phyloP scores from a whole-genome alignment of 30 jellyfish, hydroid and myxozoan species.

The Chrysaora quinquecirrha region DNA sequence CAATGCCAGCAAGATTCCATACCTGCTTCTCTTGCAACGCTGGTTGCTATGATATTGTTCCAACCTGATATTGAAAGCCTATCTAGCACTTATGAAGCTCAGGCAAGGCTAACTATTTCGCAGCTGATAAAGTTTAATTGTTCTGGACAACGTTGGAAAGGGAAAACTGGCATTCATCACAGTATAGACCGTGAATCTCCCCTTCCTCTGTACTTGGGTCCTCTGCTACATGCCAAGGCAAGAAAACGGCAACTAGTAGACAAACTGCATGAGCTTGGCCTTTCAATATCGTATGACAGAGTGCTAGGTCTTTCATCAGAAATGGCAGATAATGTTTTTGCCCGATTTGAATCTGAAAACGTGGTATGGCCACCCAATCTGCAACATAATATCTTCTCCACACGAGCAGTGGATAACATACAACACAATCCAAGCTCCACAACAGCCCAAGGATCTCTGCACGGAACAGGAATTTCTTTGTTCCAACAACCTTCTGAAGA shows the following conservation, averaged over 20 bases:
- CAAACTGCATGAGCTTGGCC: slow-evolving; percentile 13
- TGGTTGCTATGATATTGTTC: slow-evolving; percentile 18
- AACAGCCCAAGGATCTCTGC: slow-evolving; percentile 35
- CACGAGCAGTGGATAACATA: slow-evolving; percentile 28
- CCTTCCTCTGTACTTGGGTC: slow-evolving; percentile 19
- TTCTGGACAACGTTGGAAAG: not conserved
- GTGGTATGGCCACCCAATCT: slow-evolving; percentile 33
- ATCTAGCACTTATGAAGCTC: not conserved
- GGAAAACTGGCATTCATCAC: not conserved
- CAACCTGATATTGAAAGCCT: slow-evolving; percentile 20
- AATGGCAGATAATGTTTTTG: not conserved
- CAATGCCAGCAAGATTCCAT: slow-evolving; percentile 5
- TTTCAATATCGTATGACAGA: slow-evolving; percentile 20
- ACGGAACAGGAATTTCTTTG: no score
- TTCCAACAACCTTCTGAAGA: slow-evolving; percentile 45
- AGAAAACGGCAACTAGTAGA: slow-evolving; percentile 21
- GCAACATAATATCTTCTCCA: slow-evolving; percentile 4
- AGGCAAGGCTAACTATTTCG: slow-evolving; percentile 38
- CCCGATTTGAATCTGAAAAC: not conserved
- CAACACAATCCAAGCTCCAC: slow-evolving; percentile 37
- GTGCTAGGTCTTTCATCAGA: slow-evolving; percentile 25
- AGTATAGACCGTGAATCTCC: not conserved
- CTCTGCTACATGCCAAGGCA: slow-evolving; percentile 20
- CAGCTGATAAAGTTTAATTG: slow-evolving; percentile 20
- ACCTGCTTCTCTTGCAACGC: not conserved